These are phyloP conservation scores for Onychomys arenicola DNA, from an alignment of 2,797 vertebrate genomes.

Conservation along the genomic window DNA sequence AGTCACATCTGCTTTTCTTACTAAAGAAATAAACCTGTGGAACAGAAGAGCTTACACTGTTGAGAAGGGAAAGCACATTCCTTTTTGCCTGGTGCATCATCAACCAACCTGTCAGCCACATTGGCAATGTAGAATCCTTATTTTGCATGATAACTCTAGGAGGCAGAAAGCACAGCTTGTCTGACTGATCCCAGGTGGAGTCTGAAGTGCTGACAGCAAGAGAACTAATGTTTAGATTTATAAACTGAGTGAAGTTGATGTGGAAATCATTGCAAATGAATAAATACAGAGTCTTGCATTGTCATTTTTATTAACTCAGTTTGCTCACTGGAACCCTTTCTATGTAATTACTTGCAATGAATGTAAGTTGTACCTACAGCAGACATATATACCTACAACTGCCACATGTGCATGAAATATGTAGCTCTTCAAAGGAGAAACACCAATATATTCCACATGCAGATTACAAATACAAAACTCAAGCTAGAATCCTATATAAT, in stretches of 20 bases:
- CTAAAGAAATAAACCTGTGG: slow-evolving; percentile 73
- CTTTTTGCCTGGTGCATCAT: slow-evolving; percentile 78
- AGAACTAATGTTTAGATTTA: slow-evolving; percentile 83
- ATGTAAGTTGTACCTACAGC: slow-evolving; percentile 77
- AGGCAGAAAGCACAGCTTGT: slow-evolving; percentile 81
- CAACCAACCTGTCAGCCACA: slow-evolving; percentile 84
- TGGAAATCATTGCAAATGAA: slow-evolving; percentile 83
- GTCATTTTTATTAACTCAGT: slow-evolving; percentile 83
- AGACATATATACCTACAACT: slow-evolving; percentile 77
- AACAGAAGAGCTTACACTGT: slow-evolving; percentile 77
- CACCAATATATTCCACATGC: slow-evolving; percentile 73
- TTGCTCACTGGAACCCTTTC: slow-evolving; percentile 72
- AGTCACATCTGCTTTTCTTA: slow-evolving; percentile 79
- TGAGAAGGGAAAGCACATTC: slow-evolving; percentile 80
- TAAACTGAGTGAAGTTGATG: slow-evolving; percentile 84
- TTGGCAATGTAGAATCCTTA: slow-evolving; percentile 81
- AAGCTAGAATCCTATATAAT: slow-evolving; percentile 46
- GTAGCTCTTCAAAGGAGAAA: slow-evolving; percentile 76
- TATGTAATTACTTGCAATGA: slow-evolving; percentile 79
- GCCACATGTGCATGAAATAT: slow-evolving; percentile 80
- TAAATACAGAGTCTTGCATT: slow-evolving; percentile 75
- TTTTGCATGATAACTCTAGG: slow-evolving; percentile 80
- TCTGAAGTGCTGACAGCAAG: slow-evolving; percentile 79
- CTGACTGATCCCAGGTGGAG: slow-evolving; percentile 82
- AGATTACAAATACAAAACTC: slow-evolving; percentile 74